Conservation (phyloP, 2,888 invertebrate genomes). For the Augochlorella aurata region DNA sequence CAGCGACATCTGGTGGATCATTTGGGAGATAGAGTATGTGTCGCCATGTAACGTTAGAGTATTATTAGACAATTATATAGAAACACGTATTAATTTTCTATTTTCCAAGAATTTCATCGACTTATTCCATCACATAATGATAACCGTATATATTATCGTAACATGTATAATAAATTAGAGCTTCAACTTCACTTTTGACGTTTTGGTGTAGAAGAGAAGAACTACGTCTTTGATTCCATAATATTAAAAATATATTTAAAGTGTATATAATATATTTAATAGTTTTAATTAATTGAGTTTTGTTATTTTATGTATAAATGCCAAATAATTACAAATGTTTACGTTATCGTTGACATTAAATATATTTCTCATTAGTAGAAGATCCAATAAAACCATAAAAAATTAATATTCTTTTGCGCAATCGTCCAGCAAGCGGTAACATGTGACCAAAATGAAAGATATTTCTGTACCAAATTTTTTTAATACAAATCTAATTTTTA, state of each 20-base stretch:
- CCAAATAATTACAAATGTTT: not conserved
- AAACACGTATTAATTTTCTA: slow-evolving; percentile 18
- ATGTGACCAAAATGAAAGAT: no score
- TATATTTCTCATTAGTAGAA: not conserved
- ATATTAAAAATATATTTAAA: not conserved
- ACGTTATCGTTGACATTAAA: not conserved
- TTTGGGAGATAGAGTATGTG: slow-evolving; percentile 18
- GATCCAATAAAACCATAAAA: not conserved
- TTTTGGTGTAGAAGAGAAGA: not conserved
- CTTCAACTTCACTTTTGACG: not conserved
- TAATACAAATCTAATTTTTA: no score
- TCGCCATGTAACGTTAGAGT: not conserved
- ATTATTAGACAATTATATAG: not conserved
- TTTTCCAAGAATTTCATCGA: not conserved
- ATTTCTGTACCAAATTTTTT: no score
- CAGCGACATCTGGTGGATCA: slow-evolving; percentile 34
- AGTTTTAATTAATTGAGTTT: no score
- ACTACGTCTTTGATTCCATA: not conserved
- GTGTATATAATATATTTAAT: not conserved
- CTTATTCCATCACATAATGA: not conserved
- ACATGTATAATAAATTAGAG: not conserved
- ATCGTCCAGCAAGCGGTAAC: no score
- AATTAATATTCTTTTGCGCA: not conserved
- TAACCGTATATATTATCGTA: not conserved
- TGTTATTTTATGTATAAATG: not conserved